Base-by-base conservation (phyloP, 37 sponge, comb jelly and placozoan species). In the Ephydatia muelleri region DNA sequence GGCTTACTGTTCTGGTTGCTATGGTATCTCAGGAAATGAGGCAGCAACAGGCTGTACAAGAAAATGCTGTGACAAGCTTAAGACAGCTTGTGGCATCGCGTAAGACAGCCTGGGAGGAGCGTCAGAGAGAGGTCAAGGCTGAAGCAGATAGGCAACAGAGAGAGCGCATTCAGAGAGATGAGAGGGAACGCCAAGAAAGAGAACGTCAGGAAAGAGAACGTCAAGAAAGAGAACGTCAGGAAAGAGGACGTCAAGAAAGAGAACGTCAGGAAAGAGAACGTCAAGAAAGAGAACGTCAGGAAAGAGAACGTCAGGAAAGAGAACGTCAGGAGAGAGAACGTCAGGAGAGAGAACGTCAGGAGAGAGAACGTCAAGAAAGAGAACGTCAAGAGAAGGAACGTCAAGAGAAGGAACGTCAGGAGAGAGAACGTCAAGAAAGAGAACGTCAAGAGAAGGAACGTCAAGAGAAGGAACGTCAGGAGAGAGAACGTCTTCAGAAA, bases 281-380 rank as follows among this genome's bases (percentile, higher is more conserved):
- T n/a, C n/a, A n/a, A 67, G 64, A 75, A 66, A 84, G 69, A 49
- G 36, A 28, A 49, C 26, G 36, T 23, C 31, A 31, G 22, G 88
- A 73, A 68, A 83, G 67, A 71, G 31, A 21, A 5, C 8, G 31
- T 68, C 38, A 64, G 27, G 19, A 25, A 80, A 33, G 34, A 49
- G 93, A 84, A 88, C 13, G 38, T n/a, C n/a, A n/a, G n/a, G n/a
- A n/a, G n/a, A n/a, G n/a, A 40, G 85, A 92, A 77, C 84, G 86
- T 47, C 48, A 36, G 38, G 33, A 43, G 47, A 48, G 12, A 34
- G 70, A 79, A 25, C 72, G n/a, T 34, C 49, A 67, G 72, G 83
- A 85, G 82, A 81, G 37, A 39, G 83, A 74, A n/a, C n/a, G n/a
- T n/a, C n/a, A n/a, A 35, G 76, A 73, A 75, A 70, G 69, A 38